These are phyloP conservation scores for Sorex maritimensis DNA, from an alignment of 2,797 vertebrate genomes.

Conservation along the genomic window DNA sequence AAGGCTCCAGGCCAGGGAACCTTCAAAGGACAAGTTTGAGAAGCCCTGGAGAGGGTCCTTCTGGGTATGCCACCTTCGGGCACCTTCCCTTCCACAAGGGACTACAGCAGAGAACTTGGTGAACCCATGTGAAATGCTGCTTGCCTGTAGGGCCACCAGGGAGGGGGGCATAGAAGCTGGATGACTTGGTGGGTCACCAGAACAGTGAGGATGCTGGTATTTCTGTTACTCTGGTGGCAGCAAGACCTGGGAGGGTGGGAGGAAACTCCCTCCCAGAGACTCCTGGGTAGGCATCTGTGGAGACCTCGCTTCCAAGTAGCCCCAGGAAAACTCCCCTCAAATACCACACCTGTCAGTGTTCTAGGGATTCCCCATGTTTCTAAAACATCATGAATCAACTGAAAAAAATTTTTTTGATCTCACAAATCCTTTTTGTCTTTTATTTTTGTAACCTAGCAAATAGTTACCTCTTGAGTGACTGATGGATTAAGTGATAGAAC, in stretches of 20 bases:
- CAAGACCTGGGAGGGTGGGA: neutral
- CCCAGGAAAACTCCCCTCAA: neutral
- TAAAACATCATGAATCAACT: neutral
- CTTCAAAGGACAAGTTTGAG: neutral
- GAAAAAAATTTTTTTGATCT: neutral
- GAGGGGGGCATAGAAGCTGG: too few species aligned
- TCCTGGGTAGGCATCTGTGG: too few species aligned
- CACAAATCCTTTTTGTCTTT: neutral
- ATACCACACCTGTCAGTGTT: neutral
- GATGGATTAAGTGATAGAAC: neutral
- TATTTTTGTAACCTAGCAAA: neutral
- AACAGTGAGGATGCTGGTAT: too few species aligned
- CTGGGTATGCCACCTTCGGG: neutral
- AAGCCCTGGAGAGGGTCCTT: neutral
- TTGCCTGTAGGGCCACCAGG: neutral
- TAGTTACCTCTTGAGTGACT: neutral
- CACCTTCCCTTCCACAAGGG: neutral
- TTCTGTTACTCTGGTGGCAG: too few species aligned
- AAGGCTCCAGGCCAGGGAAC: neutral
- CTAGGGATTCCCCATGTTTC: neutral
- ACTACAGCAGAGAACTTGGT: too few species aligned
- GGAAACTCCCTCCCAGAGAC: neutral
- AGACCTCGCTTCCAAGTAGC: neutral
- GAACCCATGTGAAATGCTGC: neutral
- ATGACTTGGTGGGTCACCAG: neutral